Conservation (phyloP, 2,113 vertebrate genomes). For the Columba janthina region DNA sequence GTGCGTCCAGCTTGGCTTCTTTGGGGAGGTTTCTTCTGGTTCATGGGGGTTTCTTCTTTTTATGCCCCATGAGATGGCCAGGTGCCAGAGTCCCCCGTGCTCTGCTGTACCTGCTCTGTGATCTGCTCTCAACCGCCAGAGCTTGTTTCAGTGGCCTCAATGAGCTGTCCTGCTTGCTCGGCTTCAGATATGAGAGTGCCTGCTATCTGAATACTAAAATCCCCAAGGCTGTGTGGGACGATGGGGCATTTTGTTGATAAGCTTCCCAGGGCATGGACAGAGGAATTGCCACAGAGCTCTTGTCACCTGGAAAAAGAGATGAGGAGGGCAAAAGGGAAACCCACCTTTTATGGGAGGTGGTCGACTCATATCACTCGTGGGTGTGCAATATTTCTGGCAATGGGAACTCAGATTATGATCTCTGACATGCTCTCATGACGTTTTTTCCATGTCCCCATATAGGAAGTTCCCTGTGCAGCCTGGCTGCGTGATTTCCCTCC, state of each 20-base stretch:
- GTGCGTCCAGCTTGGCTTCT: neutral
- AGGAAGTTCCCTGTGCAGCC: slow-evolving; percentile 19
- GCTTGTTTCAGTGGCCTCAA: neutral
- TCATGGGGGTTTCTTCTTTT: neutral
- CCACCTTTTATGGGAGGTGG: neutral
- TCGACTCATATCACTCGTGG: neutral
- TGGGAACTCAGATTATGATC: slow-evolving; percentile 12
- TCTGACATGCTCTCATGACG: neutral
- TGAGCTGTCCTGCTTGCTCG: neutral
- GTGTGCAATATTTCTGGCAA: neutral
- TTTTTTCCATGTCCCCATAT: slow-evolving; percentile 7
- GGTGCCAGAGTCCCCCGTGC: neutral
- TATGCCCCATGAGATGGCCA: neutral
- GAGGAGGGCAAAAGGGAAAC: neutral
- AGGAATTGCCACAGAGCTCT: neutral
- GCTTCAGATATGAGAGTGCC: neutral
- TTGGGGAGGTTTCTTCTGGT: neutral
- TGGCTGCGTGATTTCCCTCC: neutral
- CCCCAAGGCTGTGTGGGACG: neutral
- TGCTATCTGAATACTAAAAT: neutral
- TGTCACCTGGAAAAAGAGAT: neutral
- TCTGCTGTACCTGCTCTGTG: neutral
- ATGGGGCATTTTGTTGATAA: neutral
- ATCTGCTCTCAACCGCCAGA: neutral
- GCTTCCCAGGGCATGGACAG: fast-evolving